These are phyloP conservation scores for Anthopleura sola DNA, from an alignment of 64 coral and sea anemone genomes.

Conservation along the genomic window DNA sequence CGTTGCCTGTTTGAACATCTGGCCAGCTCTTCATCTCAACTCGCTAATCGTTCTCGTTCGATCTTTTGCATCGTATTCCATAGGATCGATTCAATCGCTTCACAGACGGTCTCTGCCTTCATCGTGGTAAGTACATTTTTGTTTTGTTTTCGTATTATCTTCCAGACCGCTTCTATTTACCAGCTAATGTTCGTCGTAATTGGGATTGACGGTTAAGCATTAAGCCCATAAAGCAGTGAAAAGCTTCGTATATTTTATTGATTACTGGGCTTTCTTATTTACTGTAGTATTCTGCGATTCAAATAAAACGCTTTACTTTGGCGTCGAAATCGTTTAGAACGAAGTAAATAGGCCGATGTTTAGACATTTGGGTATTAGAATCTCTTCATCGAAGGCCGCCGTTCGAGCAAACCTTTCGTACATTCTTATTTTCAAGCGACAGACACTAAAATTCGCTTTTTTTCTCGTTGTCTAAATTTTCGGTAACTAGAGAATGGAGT, in stretches of 20 bases:
- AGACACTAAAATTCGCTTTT: background rate
- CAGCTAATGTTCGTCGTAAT: constrained; percentile 96
- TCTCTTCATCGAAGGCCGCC: background rate
- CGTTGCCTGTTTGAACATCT: constrained; percentile 5
- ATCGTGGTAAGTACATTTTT: constrained; percentile 31
- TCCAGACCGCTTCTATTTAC: constrained; percentile 81
- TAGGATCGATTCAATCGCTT: constrained; percentile 21
- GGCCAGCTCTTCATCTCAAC: constrained; percentile 10
- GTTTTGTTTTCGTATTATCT: constrained; percentile 99
- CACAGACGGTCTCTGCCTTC: constrained; percentile 28
- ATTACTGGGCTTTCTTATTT: constrained; percentile 22
- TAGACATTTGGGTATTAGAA: background rate
- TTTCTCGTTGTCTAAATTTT: background rate
- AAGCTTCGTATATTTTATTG: constrained; percentile 27
- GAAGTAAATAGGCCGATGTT: background rate
- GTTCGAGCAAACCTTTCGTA: background rate
- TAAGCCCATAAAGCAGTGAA: constrained; percentile 13
- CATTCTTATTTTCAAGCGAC: background rate
- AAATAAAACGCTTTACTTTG: background rate
- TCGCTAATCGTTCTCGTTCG: constrained; percentile 63
- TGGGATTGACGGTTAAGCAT: constrained; percentile 78
- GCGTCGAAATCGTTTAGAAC: background rate
- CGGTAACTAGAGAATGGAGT: background rate
- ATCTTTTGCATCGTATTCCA: constrained; percentile 34
- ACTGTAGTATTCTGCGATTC: constrained; percentile 15